Conservation (phyloP, 2,888 invertebrate species). For the Drosophila niveifrons region DNA sequence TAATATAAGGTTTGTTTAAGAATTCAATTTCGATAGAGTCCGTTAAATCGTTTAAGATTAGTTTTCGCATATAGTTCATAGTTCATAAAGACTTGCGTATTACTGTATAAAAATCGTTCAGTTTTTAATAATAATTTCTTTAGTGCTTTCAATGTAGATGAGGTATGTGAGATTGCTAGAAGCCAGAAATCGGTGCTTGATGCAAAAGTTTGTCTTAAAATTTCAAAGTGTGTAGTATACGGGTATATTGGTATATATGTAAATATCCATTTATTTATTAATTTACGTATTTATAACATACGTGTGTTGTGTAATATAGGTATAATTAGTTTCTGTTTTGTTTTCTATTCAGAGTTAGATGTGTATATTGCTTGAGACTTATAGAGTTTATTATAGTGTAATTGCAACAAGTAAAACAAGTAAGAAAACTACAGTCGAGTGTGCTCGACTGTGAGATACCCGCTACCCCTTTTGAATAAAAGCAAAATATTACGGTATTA, state of each 20-base stretch:
- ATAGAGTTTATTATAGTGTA: constrained; percentile 16
- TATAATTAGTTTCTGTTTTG: neutral
- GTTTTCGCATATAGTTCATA: neutral
- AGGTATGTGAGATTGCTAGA: constrained; percentile 62
- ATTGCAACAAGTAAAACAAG: constrained; percentile 45
- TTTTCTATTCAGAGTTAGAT: constrained; percentile 22
- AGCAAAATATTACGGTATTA: no score
- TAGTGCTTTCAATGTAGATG: constrained; percentile 77
- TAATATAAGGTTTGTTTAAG: constrained; percentile 29
- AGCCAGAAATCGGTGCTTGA: constrained; percentile 66
- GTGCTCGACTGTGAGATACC: no score
- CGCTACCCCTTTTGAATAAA: no score
- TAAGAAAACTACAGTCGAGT: no score
- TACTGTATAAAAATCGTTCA: constrained; percentile 52
- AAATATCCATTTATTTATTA: no score
- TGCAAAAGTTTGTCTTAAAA: constrained; percentile 56
- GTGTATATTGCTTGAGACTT: constrained; percentile 62
- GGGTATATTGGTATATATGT: constrained; percentile 17
- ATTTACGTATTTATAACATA: no score
- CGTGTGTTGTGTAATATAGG: neutral
- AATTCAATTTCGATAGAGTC: constrained; percentile 23
- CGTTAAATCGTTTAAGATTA: constrained; percentile 9
- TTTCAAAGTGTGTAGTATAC: constrained; percentile 39
- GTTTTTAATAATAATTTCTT: constrained; percentile 50
- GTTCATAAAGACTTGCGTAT: constrained; percentile 12